Base-by-base conservation (phyloP, 2,888 invertebrate genomes). In the Caenorhabditis drosophilae region DNA sequence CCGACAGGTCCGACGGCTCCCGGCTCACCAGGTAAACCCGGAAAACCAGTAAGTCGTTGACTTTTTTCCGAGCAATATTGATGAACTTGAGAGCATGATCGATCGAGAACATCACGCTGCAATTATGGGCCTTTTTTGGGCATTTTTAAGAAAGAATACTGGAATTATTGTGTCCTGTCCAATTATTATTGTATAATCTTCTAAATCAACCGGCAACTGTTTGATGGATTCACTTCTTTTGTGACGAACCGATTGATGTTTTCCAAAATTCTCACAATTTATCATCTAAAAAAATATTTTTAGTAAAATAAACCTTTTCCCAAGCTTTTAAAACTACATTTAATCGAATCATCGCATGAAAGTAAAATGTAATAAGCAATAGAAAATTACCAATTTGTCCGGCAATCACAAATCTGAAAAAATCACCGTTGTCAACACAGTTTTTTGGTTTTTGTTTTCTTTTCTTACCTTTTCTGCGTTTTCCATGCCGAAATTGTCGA, bases 141-240 rank as follows among this genome's bases (percentile, higher is more conserved):
- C 47, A 42, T 38, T 36, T 9, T 18, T 16, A 38, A 20, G 15
- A 1, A 6, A 2, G 23, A 34, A 23, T 26, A 77, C 80, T 42
- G 81, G 81, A 47, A 81, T 82, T 22, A 81, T 82, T 1, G 81
- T 81, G 38, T 81, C 79, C 31, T 81, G 73, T 4, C 81, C 82
- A 20, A 82, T 67, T 27, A 82, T 72, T 3, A 82, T 72, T 1
- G 81, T 78, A 60, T 77, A 81, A 45, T 81, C 75, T 41, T 75
- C 75, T 23, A 79, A 48, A 48, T 78, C 75, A 9, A 71, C 67
- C 1, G 78, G 75, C 3, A 73, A 45, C 15, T 60, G 50, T 38
- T 66, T 57, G 1, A 46, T 38, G 4, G 25, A 6, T 2, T 23
- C 31, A 15, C 18, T 31, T 23, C 47, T 4, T 18, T 34, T 34